These are phyloP conservation scores for Cryptomyrus ogoouensis DNA, from an alignment of 2,113 vertebrate species.

Conservation along the genomic window DNA sequence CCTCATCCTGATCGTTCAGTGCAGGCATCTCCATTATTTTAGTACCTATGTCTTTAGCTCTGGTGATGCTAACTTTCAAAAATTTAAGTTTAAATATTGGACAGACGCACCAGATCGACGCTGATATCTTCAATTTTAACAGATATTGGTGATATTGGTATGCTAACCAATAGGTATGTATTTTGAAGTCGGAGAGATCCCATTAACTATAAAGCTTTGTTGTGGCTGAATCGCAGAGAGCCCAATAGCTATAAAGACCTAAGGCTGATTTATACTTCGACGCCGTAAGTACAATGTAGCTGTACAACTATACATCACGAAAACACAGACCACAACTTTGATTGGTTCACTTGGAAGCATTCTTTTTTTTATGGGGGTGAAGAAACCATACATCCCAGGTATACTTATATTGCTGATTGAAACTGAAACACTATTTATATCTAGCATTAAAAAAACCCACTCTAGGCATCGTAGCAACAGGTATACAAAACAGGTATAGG, in stretches of 20 bases:
- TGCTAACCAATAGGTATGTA: background rate
- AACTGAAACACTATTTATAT: background rate
- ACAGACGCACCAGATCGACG: background rate
- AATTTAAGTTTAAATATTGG: background rate
- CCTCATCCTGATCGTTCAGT: background rate
- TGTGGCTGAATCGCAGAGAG: background rate
- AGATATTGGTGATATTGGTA: background rate
- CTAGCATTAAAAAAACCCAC: background rate
- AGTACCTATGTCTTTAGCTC: background rate
- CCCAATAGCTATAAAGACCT: no score
- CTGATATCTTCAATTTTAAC: background rate
- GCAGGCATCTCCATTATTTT: background rate
- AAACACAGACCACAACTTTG: no score
- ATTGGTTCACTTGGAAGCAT: background rate
- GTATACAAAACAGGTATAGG: background rate
- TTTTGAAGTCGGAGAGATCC: background rate
- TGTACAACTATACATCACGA: no score
- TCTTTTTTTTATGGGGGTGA: background rate
- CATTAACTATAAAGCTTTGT: background rate
- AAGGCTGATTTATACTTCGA: no score
- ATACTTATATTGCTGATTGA: background rate
- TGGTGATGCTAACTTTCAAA: background rate
- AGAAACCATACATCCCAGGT: background rate
- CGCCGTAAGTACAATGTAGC: background rate
- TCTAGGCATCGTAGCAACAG: background rate